Evolutionary conservation across 1,140 invertebrate species (phyloP), one percentile per base, ranked within the genome.

Genomic region (Pantala flavescens): DNA sequence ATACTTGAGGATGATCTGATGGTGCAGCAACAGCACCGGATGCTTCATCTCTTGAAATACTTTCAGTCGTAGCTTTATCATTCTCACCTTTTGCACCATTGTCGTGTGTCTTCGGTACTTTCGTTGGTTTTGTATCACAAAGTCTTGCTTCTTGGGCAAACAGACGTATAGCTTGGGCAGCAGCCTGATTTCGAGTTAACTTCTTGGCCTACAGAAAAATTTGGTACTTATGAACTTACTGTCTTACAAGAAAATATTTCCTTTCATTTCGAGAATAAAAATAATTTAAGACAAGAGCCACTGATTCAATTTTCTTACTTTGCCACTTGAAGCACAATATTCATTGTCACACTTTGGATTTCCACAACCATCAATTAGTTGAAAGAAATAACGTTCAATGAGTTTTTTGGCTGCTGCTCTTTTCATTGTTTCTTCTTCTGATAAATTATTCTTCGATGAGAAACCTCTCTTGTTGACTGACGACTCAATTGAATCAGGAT

Each of bases 361-460:
- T 10, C 94, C 94, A 85, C 95, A 97, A 75, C 95, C 95, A 82
- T 95, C 90, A 16, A 91, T 90, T 74, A 97, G 84, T 84, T 96
- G 93, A 84, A 94, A 94, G 82, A 96, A 97, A 83, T 96, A 97
- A 78, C 91, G 89, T 82, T 96, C 93, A 76, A 97, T 96, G 70
- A 95, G 84, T 82, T 93, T 91, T 82, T 90, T 93, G 24, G 92
- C 93, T 77, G 93, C 91, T 77, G 91, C 90, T 78, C 94, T 87
- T 86, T 96, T 96, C 92, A 93, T 93, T 16, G 76, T 77, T 72
- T 79, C 78, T 42, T 55, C 73, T 74, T 79, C 78, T 24, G 72
- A 63, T 21, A 14, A 63, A 19, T 19, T 63, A 63, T 63, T 21
- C n/a, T 63, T 63, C 49, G 49, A 63, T 14, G 49, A 63, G 1